A percentile compares a stretch with the other conserved stretches of the same genome.
These are phyloP conservation scores for Micoletzkya japonica DNA, from an alignment of 2,888 invertebrate species.

Conservation along the genomic window DNA sequence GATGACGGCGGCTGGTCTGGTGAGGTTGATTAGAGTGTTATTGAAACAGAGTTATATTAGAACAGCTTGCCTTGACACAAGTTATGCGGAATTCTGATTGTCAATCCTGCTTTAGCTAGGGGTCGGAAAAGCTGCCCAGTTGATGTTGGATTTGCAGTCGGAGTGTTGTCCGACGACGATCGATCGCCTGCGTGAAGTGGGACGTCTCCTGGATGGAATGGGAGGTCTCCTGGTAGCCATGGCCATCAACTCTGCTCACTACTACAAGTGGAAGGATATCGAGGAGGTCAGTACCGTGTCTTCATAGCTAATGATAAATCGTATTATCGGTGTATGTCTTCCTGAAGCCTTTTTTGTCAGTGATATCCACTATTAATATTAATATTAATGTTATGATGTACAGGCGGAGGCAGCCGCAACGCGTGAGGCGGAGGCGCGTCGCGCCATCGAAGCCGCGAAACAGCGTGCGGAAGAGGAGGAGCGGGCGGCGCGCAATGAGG, in stretches of 20 bases:
- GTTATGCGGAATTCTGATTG: not conserved
- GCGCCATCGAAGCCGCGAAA: not conserved
- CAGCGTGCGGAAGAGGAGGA: not conserved
- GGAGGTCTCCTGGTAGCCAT: not conserved
- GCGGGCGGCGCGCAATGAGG: not conserved
- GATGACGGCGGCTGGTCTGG: not conserved
- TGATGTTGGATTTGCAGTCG: not conserved
- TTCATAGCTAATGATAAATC: not conserved
- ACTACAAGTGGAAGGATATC: slow-evolving; percentile 10
- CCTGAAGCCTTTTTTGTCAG: too few species aligned
- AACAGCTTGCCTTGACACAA: too few species aligned
- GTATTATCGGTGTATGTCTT: not conserved
- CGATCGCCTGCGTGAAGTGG: slow-evolving; percentile 12
- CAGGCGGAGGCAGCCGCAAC: not conserved
- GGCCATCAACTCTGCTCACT: slow-evolving; percentile 11
- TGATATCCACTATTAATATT: too few species aligned
- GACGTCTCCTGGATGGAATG: slow-evolving; percentile 12
- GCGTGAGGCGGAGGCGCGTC: slow-evolving; percentile 2
- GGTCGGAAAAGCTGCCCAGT: not conserved
- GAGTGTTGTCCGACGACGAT: slow-evolving; percentile 1
- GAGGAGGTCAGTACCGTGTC: not conserved
- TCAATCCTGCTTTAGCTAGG: not conserved
- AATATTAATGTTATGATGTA: not conserved
- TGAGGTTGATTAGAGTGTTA: not conserved
- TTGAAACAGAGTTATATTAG: too few species aligned